Evolutionary conservation across 1,140 invertebrate species (phyloP).

Genomic region (Brachionus calyciflorus): DNA sequence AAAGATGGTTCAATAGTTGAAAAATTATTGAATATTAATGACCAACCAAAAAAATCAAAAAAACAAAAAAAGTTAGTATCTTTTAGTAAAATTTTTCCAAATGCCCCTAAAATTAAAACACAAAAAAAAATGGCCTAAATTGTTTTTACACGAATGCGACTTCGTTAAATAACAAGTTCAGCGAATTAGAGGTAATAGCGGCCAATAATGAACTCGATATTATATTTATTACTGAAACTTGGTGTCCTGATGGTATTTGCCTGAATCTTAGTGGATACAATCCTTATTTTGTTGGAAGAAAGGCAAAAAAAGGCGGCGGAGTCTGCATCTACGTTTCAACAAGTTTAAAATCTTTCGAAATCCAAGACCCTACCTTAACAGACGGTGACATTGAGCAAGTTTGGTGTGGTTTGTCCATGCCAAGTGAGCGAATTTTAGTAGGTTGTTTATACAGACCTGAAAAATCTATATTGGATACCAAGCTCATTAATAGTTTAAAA

Average conservation of each 20-base stretch:
- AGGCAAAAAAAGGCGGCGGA: background rate
- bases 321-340: background rate
- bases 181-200: background rate
- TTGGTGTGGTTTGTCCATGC: background rate
- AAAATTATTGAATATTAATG: background rate
- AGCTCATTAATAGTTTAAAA: too few relatives aligned
- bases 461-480: background rate
- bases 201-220: background rate
- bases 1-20: background rate
- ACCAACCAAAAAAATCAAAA: too few relatives aligned
- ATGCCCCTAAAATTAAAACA: background rate
- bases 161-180: background rate
- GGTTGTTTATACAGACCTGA: background rate
- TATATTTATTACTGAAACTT: background rate
- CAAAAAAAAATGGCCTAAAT: background rate
- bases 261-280: background rate
- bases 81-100: background rate
- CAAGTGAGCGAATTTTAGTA: background rate
- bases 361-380: background rate
- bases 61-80: too few relatives aligned
- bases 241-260: background rate
- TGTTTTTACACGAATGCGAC: background rate
- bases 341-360: background rate
- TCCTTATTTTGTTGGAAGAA: background rate
- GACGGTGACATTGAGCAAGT: background rate